Evolutionary conservation across 2,797 vertebrate genomes (phyloP).

Genomic region (Lithobates pipiens): DNA sequence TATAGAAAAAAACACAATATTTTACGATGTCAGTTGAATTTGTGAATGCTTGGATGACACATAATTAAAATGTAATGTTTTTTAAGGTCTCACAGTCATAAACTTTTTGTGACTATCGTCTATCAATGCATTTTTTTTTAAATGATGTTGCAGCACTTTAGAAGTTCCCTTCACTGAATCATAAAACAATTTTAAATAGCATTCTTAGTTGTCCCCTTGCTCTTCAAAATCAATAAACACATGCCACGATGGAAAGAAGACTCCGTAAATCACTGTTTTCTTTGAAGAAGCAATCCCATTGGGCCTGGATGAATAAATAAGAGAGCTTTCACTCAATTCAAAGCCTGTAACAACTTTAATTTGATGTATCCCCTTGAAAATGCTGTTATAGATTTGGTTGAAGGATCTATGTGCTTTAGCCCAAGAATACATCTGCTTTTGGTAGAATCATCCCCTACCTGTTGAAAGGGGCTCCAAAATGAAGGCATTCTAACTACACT

Average conservation of each 20-base stretch:
- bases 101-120: too few species aligned
- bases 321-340: conserved; percentile 33
- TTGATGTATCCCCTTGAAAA: conserved; percentile 45
- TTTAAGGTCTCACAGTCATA: too few species aligned
- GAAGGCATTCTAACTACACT: neutral
- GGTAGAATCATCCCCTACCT: neutral
- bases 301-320: conserved; percentile 52
- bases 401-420: neutral
- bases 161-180: conserved; percentile 37
- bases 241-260: conserved; percentile 52
- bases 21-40: too few species aligned
- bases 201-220: conserved; percentile 49
- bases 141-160: neutral
- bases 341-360: conserved; percentile 49
- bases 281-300: conserved; percentile 53
- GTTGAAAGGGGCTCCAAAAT: neutral
- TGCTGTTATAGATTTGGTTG: conserved; percentile 11
- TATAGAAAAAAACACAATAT: too few species aligned
- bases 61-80: too few species aligned
- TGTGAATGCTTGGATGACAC: too few species aligned
- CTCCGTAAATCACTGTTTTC: conserved; percentile 45
- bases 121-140: conserved; percentile 1
- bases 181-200: conserved; percentile 40
- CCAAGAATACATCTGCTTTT: neutral
- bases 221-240: conserved; percentile 61